Percentiles rank a stretch among this genome's conserved stretches.
phyloP scores from a whole-genome alignment of 2,797 vertebrate species.

The Gobio occitaniae region DNA sequence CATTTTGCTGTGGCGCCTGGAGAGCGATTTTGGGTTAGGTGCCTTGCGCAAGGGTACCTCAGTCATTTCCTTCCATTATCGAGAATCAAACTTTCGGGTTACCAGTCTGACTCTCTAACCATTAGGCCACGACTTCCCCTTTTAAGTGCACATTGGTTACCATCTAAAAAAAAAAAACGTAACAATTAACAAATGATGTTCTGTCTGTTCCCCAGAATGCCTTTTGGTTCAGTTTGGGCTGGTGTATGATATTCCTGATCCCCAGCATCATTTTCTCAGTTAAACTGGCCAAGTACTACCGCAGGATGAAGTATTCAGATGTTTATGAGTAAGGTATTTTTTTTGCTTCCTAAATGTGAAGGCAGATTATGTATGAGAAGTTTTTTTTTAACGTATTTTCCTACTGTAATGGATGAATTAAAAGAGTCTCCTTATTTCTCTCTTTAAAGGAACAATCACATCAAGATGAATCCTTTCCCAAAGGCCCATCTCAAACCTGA shows the following conservation, averaged over 20 bases:
- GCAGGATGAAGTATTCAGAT: slow-evolving; percentile 79
- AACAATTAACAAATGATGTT: slow-evolving; percentile 13
- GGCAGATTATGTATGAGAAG: not conserved
- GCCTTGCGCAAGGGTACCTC: no score
- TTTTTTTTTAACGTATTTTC: not conserved
- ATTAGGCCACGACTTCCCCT: no score
- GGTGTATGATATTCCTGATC: slow-evolving; percentile 87
- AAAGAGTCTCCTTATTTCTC: slow-evolving; percentile 47
- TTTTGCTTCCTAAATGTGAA: not conserved
- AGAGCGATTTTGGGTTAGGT: no score
- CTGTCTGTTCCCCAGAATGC: slow-evolving; percentile 74
- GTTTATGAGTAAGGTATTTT: slow-evolving; percentile 75
- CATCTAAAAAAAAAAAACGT: not conserved
- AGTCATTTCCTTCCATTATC: no score
- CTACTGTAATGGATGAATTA: not conserved
- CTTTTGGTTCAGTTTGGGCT: slow-evolving; percentile 91
- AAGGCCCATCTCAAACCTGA: slow-evolving; percentile 62
- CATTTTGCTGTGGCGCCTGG: no score
- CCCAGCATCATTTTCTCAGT: slow-evolving; percentile 85
- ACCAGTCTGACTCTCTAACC: no score
- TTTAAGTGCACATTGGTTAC: not conserved
- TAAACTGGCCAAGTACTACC: slow-evolving; percentile 88
- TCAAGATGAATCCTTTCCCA: slow-evolving; percentile 72
- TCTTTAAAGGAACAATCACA: slow-evolving; percentile 67
- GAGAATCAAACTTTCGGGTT: no score